Evolutionary conservation across 2,797 vertebrate genomes (phyloP).

Genomic region (Acridotheres tristis): DNA sequence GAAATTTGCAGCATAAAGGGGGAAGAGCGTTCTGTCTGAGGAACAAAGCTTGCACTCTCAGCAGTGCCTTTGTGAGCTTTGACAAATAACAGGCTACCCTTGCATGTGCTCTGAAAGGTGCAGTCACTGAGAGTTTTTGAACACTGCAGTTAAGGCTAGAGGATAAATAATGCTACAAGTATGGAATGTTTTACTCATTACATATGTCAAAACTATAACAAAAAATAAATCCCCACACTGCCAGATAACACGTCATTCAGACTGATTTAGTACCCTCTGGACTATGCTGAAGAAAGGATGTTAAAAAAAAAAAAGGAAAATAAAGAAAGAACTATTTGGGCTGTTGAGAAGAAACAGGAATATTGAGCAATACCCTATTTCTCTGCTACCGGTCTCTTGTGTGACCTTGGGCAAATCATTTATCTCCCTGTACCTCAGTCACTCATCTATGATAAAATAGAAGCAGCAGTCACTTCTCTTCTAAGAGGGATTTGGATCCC

Average conservation of each 20-base stretch:
- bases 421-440: constrained; percentile 14
- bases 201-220: constrained; percentile 20
- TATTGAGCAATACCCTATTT: background rate
- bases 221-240: background rate
- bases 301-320: background rate
- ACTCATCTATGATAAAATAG: constrained; percentile 45
- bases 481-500: constrained; percentile 4
- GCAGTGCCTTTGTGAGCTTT: constrained; percentile 59
- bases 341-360: background rate
- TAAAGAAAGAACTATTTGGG: background rate
- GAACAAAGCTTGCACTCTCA: constrained; percentile 54
- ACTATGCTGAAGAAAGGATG: background rate
- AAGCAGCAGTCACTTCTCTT: background rate
- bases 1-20: constrained; percentile 42
- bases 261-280: constrained; percentile 4
- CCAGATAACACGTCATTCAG: background rate
- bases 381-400: background rate
- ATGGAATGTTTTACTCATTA: constrained; percentile 37
- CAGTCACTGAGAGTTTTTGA: constrained; percentile 50
- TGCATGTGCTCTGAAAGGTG: constrained; percentile 43
- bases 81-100: constrained; percentile 48
- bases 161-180: constrained; percentile 36
- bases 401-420: constrained; percentile 39
- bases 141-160: constrained; percentile 10
- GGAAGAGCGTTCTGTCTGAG: constrained; percentile 25